Base-by-base conservation (phyloP, 1,140 invertebrate genomes). In the Orius laevigatus region DNA sequence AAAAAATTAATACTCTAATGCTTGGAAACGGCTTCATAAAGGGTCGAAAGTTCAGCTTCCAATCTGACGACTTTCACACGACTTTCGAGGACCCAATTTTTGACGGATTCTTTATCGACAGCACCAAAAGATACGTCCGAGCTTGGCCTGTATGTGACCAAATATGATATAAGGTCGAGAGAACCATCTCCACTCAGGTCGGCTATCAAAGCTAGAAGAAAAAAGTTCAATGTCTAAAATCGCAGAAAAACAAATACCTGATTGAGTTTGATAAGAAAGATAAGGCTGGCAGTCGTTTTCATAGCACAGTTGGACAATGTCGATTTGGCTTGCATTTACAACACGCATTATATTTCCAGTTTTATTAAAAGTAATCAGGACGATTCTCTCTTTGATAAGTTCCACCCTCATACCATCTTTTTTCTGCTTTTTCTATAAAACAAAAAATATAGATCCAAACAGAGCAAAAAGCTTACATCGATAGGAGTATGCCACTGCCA, bases 141-240 rank as follows among this genome's bases (percentile, higher is more conserved):
- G n/a, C 63, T 63, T 12, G 63, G 61, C 11, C 68, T 59, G 60
- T 75, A 81, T 4, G 71, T 78, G 51, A 75, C 76, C 47, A 70
- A 71, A 58, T 81, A 84, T 39, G 75, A 81, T 31, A 85, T 78
- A 14, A 86, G 58, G 66, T 85, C 81, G 58, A 76, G 75, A 1
- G 73, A 73, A 31, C 74, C 70, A 62, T 85, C 81, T 44, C 72
- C 68, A 61, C 82, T 78, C 8, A 84, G 64, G 62, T 84, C 79
- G 2, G 72, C 71, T 36, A 84, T 75, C 12, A 77, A 63, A 44
- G 84, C 68, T 5, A 79, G 79, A 56, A 54, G 44, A 34, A 31
- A 49, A 43, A 48, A 52, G 8, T 45, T 51, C 18, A 43, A 12
- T 52, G n/a, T 15, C 20, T 38, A n/a, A 44, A 43, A 52, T 45